phyloP scores from a whole-genome alignment of 2,888 invertebrate species.

The Clostera curtula region DNA sequence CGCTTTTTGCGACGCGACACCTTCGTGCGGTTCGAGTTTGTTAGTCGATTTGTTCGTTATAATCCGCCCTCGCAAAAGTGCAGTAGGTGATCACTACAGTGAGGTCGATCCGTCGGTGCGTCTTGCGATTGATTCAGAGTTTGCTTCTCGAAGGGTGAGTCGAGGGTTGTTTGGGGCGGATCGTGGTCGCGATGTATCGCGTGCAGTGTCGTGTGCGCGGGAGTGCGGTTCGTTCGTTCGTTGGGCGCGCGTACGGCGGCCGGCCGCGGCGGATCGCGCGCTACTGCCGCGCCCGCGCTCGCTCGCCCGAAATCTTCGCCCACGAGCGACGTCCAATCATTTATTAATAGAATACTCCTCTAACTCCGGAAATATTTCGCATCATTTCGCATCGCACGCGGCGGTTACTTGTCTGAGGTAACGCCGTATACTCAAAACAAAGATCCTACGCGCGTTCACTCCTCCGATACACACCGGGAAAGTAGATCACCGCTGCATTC shows the following conservation, averaged over 20 bases:
- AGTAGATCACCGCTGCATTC: not conserved
- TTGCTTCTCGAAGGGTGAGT: conserved; percentile 18
- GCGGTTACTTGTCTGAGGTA: conserved; percentile 58
- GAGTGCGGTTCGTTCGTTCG: conserved; percentile 76
- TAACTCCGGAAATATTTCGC: conserved; percentile 75
- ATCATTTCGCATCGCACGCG: conserved; percentile 69
- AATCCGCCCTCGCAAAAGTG: conserved; percentile 68
- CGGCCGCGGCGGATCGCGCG: conserved; percentile 73
- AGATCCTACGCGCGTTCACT: conserved; percentile 10
- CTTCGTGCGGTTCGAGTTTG: conserved; percentile 70
- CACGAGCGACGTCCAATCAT: conserved; percentile 67
- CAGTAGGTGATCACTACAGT: conserved; percentile 40
- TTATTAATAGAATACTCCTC: conserved; percentile 73
- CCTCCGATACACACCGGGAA: not conserved
- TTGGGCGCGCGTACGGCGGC: conserved; percentile 70
- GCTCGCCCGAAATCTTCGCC: conserved; percentile 65
- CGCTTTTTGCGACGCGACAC: conserved; percentile 74
- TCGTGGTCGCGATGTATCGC: conserved; percentile 49
- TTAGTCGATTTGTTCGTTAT: conserved; percentile 72
- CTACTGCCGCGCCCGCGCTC: conserved; percentile 59
- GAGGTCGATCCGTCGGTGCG: conserved; percentile 43
- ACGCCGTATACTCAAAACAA: conserved; percentile 31
- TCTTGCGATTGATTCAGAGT: conserved; percentile 17
- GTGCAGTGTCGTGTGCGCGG: conserved; percentile 53
- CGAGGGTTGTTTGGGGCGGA: conserved; percentile 37